These are phyloP conservation scores for Belonocnema kinseyi DNA, from an alignment of 1,140 invertebrate species.

Conservation along the genomic window DNA sequence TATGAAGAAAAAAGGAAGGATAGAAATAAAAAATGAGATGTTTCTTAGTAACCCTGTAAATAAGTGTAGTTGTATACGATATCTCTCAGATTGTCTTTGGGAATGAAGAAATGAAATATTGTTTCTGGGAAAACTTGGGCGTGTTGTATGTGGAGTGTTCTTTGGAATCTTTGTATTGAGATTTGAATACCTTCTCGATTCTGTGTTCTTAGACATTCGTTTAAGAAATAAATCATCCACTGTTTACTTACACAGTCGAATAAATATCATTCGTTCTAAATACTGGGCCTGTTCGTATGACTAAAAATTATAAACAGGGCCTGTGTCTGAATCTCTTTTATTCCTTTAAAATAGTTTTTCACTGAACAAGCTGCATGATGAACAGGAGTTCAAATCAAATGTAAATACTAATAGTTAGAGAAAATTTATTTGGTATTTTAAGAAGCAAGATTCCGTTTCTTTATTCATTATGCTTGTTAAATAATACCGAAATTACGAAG, in stretches of 20 bases:
- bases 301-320: no score
- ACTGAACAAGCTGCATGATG: no score
- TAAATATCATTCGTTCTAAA: conserved; percentile 73
- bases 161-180: not conserved
- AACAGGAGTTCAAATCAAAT: no score
- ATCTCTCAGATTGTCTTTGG: conserved; percentile 26
- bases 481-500: no score
- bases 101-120: conserved; percentile 14
- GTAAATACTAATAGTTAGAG: no score
- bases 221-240: conserved; percentile 38
- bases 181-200: conserved; percentile 32
- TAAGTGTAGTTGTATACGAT: conserved; percentile 44
- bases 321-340: no score
- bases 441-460: no score
- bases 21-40: conserved; percentile 10
- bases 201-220: conserved; percentile 13
- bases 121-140: conserved; percentile 11
- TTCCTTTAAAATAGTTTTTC: no score
- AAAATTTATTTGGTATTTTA: no score
- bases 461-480: no score
- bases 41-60: conserved; percentile 39
- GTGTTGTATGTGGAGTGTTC: conserved; percentile 1
- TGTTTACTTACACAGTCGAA: conserved; percentile 70
- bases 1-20: no score
- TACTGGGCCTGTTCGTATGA: not conserved